phyloP scores from a whole-genome alignment of 2,797 vertebrate genomes.

The Melopsittacus undulatus region DNA sequence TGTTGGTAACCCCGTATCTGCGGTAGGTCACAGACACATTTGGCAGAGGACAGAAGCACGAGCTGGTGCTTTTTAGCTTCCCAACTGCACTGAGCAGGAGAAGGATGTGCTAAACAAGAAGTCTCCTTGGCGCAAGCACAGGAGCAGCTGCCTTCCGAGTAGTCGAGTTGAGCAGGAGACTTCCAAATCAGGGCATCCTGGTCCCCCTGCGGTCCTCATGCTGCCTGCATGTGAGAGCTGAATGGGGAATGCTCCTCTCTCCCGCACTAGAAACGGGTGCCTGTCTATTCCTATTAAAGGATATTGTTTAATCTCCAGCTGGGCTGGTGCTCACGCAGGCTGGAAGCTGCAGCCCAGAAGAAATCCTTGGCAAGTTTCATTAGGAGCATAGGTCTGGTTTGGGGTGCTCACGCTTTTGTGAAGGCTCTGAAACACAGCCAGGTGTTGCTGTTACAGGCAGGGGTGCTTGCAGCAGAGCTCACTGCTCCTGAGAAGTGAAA shows the following conservation, averaged over 20 bases:
- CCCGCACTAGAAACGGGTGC: fast-evolving
- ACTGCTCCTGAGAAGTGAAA: background rate
- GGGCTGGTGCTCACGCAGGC: background rate
- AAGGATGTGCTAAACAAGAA: background rate
- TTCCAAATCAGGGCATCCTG: constrained; percentile 54
- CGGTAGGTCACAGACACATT: background rate
- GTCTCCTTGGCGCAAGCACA: background rate
- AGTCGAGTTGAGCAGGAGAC: background rate
- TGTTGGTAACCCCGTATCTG: background rate
- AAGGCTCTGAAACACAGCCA: background rate
- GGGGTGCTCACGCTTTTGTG: background rate
- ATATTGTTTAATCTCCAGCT: background rate
- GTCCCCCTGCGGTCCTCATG: fast-evolving
- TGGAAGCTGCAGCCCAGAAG: background rate
- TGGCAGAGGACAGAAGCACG: fast-evolving
- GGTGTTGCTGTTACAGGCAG: background rate
- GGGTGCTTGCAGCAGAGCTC: background rate
- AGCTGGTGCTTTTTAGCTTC: background rate
- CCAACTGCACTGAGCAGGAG: background rate
- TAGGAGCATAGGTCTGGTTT: background rate
- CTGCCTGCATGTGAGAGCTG: background rate
- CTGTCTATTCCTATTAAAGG: constrained; percentile 38
- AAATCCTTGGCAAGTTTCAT: background rate
- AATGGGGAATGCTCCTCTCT: background rate
- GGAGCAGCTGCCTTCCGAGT: background rate